Evolutionary conservation across 1,140 invertebrate genomes (phyloP).

Genomic region (Mya arenaria): DNA sequence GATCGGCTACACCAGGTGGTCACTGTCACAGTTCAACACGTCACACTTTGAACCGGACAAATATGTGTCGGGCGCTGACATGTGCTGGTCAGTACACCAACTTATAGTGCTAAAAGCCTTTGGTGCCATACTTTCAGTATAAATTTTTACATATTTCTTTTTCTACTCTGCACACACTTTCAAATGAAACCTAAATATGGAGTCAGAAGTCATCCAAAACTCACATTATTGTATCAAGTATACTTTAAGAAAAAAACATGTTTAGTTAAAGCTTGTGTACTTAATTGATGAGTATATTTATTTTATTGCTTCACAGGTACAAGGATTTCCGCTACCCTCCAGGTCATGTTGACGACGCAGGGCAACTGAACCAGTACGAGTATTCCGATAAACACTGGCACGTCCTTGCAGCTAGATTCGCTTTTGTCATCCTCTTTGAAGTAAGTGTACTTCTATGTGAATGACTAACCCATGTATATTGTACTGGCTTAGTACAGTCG

Average conservation of each 20-base stretch:
- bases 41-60: slow-evolving; percentile 86
- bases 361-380: slow-evolving; percentile 86
- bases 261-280: no score
- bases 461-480: no score
- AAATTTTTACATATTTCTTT: background rate
- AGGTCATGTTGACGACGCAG: slow-evolving; percentile 80
- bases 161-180: background rate
- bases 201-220: no score
- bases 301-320: slow-evolving; percentile 95
- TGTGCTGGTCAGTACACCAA: slow-evolving; percentile 83
- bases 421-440: slow-evolving; percentile 97
- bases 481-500: no score
- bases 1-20: slow-evolving; percentile 92
- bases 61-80: slow-evolving; percentile 80
- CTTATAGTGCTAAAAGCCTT: no score
- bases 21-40: slow-evolving; percentile 91
- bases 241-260: no score
- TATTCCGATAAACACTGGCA: slow-evolving; percentile 96
- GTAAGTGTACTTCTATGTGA: no score
- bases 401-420: slow-evolving; percentile 94
- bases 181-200: no score
- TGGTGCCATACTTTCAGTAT: no score
- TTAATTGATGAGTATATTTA: no score
- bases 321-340: slow-evolving; percentile 94
- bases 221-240: no score